Base-by-base conservation (phyloP, 2,888 invertebrate genomes). In the Cheiracanthium punctorium region DNA sequence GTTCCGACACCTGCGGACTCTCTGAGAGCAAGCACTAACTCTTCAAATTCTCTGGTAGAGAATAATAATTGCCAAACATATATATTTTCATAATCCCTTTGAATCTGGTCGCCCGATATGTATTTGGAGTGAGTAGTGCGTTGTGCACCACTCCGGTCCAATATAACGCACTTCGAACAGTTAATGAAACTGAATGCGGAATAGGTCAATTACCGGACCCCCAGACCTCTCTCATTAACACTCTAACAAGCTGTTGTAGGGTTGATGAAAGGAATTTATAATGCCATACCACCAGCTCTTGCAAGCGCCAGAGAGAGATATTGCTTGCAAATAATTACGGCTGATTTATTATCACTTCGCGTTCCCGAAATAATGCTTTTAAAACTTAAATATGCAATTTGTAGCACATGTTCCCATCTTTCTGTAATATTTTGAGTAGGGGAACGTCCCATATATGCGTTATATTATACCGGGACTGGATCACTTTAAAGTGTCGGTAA, bases 211-310 rank as follows among this genome's bases (percentile, higher is more conserved):
- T 58, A 58, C 58, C 24, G 58, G 24, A 17, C 43, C 43, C 43
- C 43, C 43, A 48, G 24, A 24, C 58, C 20, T 58, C 12, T 58
- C 58, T 58, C 58, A 58, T 58, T 58, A 58, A 58, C 58, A 58
- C 24, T 58, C 43, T 58, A 58, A 24, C 58, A 20, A 58, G 58
- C 58, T 58, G 58, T 58, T 58, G 58, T 58, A 58, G 10, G 58
- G 58, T 58, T 20, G 58, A 58, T 58, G 58, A 58, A 58, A 58
- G 58, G 58, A 48, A 48, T 48, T 48, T 17, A 48, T 48, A 48
- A 48, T 48, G 58, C 58, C 12, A 17, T 10, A 48, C 5, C 37
- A 37, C 37, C 4, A 37, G 4, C 37, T 37, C 37, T 48, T 48
- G 14, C 43, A 17, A 17, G n/a, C 43, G 43, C 43, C 10, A n/a